phyloP scores from a whole-genome alignment of 2,113 vertebrate species.

The Gambusia affinis region DNA sequence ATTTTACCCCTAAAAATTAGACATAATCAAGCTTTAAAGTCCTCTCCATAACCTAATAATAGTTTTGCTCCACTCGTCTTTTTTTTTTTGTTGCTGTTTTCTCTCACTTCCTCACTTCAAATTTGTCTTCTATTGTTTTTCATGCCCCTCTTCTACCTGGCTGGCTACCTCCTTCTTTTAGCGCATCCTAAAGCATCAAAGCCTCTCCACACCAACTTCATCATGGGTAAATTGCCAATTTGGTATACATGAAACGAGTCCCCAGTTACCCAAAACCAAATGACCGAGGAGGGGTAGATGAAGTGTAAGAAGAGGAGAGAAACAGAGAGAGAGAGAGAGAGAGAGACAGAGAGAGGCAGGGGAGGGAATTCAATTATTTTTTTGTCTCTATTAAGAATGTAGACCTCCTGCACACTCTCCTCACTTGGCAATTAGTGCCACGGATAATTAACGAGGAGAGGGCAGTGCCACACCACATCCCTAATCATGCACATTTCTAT shows the following conservation, averaged over 20 bases:
- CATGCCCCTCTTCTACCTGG: conserved; percentile 46
- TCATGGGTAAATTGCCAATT: conserved; percentile 79
- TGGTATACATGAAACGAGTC: conserved; percentile 75
- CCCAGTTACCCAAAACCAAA: conserved; percentile 66
- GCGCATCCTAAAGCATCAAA: conserved; percentile 71
- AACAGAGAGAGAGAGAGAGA: conserved; percentile 33
- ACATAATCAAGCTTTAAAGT: conserved; percentile 64
- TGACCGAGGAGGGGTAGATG: conserved; percentile 42
- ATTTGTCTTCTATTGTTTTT: conserved; percentile 10
- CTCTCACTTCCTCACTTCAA: conserved; percentile 39
- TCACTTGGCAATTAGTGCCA: conserved; percentile 77
- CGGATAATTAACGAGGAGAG: conserved; percentile 78
- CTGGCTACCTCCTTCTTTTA: conserved; percentile 57
- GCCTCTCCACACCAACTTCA: conserved; percentile 75
- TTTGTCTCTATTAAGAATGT: conserved; percentile 77
- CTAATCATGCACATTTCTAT: conserved; percentile 72
- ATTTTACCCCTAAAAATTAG: conserved; percentile 61
- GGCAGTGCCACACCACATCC: conserved; percentile 71
- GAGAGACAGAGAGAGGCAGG: conserved; percentile 32
- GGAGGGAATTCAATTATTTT: conserved; percentile 76
- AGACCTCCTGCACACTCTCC: conserved; percentile 76
- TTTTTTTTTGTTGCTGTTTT: conserved; percentile 2
- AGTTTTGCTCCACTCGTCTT: conserved; percentile 36
- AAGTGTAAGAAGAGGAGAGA: conserved; percentile 37
- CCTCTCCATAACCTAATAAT: conserved; percentile 43